These are phyloP conservation scores for Mylabris phalerata DNA, from an alignment of 1,140 invertebrate genomes.

Conservation along the genomic window DNA sequence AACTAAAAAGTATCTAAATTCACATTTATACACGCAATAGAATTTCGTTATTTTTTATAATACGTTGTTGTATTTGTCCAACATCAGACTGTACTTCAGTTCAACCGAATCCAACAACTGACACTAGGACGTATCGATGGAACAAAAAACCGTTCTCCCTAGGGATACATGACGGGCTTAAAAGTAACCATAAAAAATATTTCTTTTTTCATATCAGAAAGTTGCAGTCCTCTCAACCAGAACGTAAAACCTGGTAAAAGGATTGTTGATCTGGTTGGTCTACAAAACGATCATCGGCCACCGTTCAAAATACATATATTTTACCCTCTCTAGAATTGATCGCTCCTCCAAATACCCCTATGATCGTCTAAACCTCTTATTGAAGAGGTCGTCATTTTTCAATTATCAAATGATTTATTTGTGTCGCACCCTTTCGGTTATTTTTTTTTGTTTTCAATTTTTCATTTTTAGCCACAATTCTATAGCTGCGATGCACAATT, in stretches of 20 bases:
- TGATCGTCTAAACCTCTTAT: conserved; percentile 7
- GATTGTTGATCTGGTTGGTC: conserved; percentile 18
- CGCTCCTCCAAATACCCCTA: conserved; percentile 10
- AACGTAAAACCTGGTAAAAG: conserved; percentile 20
- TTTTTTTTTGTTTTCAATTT: too few species aligned
- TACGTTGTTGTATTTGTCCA: too few species aligned
- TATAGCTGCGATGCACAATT: too few species aligned
- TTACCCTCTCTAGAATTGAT: conserved; percentile 8
- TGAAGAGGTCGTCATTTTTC: conserved; percentile 10
- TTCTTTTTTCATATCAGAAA: conserved; percentile 27
- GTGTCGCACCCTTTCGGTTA: too few species aligned
- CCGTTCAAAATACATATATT: conserved; percentile 13
- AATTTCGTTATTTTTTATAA: too few species aligned
- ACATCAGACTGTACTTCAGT: too few species aligned
- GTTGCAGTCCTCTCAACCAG: conserved; percentile 23
- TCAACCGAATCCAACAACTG: conserved; percentile 11
- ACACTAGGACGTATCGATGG: conserved; percentile 9
- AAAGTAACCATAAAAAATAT: conserved; percentile 28
- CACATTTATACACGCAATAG: too few species aligned
- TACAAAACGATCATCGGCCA: conserved; percentile 13
- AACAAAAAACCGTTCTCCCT: conserved; percentile 10
- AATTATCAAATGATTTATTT: conserved; percentile 13
- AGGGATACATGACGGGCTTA: conserved; percentile 14
- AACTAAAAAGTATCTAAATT: too few species aligned
- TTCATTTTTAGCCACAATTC: too few species aligned